A percentile compares a stretch with the other conserved stretches of the same genome.
Conservation (phyloP, 2,888 invertebrate species). For the Nomada hirtipes region DNA sequence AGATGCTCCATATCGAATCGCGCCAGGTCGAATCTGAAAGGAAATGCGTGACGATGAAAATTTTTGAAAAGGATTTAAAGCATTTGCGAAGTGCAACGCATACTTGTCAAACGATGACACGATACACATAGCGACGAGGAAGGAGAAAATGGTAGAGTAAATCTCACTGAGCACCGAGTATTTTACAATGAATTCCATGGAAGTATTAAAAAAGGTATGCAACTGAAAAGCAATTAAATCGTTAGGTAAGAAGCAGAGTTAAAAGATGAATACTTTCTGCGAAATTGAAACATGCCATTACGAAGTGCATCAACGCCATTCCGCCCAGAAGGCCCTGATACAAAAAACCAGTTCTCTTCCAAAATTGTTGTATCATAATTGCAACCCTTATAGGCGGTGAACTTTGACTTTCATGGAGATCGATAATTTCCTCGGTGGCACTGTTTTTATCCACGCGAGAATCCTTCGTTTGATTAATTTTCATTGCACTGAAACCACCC, state of each 20-base stretch:
- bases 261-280: neutral
- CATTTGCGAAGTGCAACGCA: constrained; percentile 9
- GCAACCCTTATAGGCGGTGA: constrained; percentile 78
- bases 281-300: constrained; percentile 73
- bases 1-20: constrained; percentile 75
- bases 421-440: neutral
- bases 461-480: constrained; percentile 64
- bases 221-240: constrained; percentile 69
- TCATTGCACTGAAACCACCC: constrained; percentile 80
- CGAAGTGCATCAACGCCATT: constrained; percentile 80
- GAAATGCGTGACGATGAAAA: neutral
- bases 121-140: constrained; percentile 76
- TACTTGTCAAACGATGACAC: constrained; percentile 80
- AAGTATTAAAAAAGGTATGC: constrained; percentile 72
- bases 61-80: too few species aligned
- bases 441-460: constrained; percentile 11
- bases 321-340: constrained; percentile 82
- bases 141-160: constrained; percentile 78
- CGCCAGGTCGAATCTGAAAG: constrained; percentile 78
- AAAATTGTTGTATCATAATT: constrained; percentile 78
- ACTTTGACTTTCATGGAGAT: constrained; percentile 14
- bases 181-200: constrained; percentile 68
- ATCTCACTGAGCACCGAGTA: constrained; percentile 77
- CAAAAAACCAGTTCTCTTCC: constrained; percentile 76
- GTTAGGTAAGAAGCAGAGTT: neutral